phyloP scores from a whole-genome alignment of 2,797 vertebrate species.

The Anguilla pacifica region DNA sequence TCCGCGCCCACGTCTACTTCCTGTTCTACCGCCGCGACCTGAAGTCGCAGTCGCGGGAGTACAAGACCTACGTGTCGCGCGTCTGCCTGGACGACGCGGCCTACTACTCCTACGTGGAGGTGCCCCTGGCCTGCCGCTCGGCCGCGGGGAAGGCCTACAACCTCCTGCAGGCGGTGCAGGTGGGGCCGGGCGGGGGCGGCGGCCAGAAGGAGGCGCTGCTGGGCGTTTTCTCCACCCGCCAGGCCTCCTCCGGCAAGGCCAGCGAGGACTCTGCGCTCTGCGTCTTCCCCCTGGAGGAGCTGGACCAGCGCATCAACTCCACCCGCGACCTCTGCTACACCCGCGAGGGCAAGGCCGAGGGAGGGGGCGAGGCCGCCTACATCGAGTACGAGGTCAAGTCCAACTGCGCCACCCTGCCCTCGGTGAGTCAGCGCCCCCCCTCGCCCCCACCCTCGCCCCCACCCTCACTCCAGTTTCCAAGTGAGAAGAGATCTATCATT shows the following conservation, averaged over 20 bases:
- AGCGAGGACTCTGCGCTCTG: constrained; percentile 91
- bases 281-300: constrained; percentile 82
- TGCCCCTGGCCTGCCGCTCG: constrained; percentile 84
- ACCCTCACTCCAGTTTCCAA: background rate
- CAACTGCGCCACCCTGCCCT: constrained; percentile 89
- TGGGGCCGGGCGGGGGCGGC: constrained; percentile 65
- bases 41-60: constrained; percentile 86
- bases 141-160: constrained; percentile 78
- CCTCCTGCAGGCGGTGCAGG: constrained; percentile 86
- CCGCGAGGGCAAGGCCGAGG: constrained; percentile 77
- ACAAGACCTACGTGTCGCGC: constrained; percentile 88
- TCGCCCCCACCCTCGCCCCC: no score
- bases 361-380: constrained; percentile 83
- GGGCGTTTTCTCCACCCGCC: constrained; percentile 82
- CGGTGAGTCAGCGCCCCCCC: constrained; percentile 71
- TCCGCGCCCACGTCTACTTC: constrained; percentile 86
- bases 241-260: constrained; percentile 72
- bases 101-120: constrained; percentile 95
- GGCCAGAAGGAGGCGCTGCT: constrained; percentile 76
- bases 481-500: background rate
- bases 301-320: constrained; percentile 82
- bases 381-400: constrained; percentile 97
- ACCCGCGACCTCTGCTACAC: constrained; percentile 95
- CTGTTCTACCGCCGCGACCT: constrained; percentile 93
- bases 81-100: constrained; percentile 91